phyloP scores from a whole-genome alignment of 2,113 vertebrate genomes.

The Dicerorhinus sumatrensis region DNA sequence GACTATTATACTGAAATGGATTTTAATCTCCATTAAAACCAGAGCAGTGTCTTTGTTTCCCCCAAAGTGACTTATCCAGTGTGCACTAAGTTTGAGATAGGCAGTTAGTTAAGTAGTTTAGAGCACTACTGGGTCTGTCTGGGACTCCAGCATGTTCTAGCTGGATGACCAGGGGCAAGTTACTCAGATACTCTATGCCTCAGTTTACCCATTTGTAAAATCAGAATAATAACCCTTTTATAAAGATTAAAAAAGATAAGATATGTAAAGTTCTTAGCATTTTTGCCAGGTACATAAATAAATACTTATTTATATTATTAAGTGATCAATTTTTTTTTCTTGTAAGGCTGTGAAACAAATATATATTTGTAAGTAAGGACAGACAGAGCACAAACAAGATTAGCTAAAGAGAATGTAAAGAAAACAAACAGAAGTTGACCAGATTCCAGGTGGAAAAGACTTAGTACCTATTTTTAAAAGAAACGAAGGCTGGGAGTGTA shows the following conservation, averaged over 20 bases:
- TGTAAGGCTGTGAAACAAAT: not conserved
- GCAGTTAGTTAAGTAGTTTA: not conserved
- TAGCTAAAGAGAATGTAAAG: slow-evolving; percentile 45
- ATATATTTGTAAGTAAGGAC: not conserved
- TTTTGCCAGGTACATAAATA: not conserved
- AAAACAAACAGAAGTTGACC: not conserved
- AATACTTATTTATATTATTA: slow-evolving; percentile 18
- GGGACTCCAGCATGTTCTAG: not conserved
- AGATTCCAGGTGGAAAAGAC: not conserved
- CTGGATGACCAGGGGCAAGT: not conserved
- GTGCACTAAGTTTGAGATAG: not conserved
- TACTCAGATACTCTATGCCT: not conserved
- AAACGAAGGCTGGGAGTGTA: not conserved
- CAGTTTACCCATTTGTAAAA: not conserved
- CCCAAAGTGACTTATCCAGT: not conserved
- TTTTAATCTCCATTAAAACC: not conserved
- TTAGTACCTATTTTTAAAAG: not conserved
- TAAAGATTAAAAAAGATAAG: not conserved
- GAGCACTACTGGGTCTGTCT: not conserved
- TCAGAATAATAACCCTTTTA: not conserved
- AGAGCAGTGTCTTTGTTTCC: not conserved
- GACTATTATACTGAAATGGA: not conserved
- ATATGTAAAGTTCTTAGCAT: not conserved
- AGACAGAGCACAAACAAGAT: not conserved
- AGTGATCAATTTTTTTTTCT: not conserved